Base-by-base conservation (phyloP, 2,113 vertebrate species). In the Puntigrus tetrazona region DNA sequence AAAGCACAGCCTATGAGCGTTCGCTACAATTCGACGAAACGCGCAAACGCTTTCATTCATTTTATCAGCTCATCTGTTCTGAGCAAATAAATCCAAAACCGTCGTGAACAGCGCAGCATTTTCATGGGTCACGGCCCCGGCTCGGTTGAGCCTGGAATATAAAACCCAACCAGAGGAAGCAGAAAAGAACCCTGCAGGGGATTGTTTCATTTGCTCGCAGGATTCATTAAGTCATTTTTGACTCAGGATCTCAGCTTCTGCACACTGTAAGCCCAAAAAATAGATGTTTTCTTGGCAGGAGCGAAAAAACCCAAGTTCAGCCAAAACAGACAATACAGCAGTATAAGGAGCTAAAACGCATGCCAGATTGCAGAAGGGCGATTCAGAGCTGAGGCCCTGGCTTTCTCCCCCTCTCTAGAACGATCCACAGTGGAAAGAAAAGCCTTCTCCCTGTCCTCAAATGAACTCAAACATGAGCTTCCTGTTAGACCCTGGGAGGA, bases 381-480 rank as follows among this genome's bases (percentile, higher is more conserved):
- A 94, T 93, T 93, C 91, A 93, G 95, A 92, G 91, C 94, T 93
- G 92, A 86, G 89, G 88, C 94, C 92, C 92, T 91, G 90, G 91
- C 91, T 84, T 78, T 65, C 86, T 73, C 84, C 47, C 77, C 85
- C 87, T 57, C 91, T 89, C 90, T 90, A 82, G 92, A 94, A 92
- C 94, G 94, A 95, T 96, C 96, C 94, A 94, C 94, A 93, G 63
- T 94, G 94, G 95, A 95, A 95, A 90, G 91, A 95, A 95, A 95
- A 94, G 91, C 93, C 91, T 91, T 93, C 93, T 95, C 92, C 94
- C 91, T 96, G 95, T 96, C 96, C 95, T 95, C 93, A 92, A 92
- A 93, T 96, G 95, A 96, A 96, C 95, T 94, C 89, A 89, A 88
- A 93, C 92, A 93, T 93, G 92, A 94, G 94, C 94, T 96, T 96